Conservation (phyloP, 2,113 vertebrate species). For the Pachycephala philippinensis region DNA sequence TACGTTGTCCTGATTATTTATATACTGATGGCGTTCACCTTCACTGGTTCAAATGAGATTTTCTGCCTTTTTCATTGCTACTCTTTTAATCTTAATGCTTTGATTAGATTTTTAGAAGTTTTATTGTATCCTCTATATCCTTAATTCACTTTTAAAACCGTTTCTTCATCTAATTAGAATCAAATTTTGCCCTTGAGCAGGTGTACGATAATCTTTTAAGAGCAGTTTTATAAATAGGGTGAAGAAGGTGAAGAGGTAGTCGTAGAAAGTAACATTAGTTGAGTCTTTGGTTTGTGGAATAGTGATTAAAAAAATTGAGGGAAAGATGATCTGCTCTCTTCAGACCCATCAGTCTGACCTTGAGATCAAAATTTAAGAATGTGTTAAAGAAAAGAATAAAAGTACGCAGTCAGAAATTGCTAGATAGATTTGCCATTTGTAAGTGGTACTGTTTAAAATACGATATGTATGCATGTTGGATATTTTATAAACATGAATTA, state of each 20-base stretch:
- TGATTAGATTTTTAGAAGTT: neutral
- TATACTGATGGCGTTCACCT: neutral
- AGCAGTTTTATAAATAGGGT: neutral
- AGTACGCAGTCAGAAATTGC: neutral
- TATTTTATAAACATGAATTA: neutral
- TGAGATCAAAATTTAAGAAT: neutral
- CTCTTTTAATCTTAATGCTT: neutral
- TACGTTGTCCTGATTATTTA: neutral
- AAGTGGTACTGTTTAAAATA: neutral
- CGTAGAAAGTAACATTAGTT: neutral
- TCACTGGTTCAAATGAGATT: neutral
- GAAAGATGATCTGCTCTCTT: neutral
- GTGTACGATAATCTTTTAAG: neutral
- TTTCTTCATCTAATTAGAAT: neutral
- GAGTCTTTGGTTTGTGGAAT: neutral
- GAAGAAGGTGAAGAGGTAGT: neutral
- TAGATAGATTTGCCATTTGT: neutral
- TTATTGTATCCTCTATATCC: neutral
- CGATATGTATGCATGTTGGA: fast-evolving
- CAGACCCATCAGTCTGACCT: neutral
- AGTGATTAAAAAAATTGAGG: neutral
- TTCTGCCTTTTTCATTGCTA: neutral
- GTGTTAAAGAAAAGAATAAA: fast-evolving
- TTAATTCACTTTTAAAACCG: neutral
- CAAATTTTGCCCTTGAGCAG: neutral